Percentiles rank a stretch among this genome's conserved stretches.
Conservation (phyloP, 2,797 vertebrate genomes). For the Mormyrops attenuatus region DNA sequence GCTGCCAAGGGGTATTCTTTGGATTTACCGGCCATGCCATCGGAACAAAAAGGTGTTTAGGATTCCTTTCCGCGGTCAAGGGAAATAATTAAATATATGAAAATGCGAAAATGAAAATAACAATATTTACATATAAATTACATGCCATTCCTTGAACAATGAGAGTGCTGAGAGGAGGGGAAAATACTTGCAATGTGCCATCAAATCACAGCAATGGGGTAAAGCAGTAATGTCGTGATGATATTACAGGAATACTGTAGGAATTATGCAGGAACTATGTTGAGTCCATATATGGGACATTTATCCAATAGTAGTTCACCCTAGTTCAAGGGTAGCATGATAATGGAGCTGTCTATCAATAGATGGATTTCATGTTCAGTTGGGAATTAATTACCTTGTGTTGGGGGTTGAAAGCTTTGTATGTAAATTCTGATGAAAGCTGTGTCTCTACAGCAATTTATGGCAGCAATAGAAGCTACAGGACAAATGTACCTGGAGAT, state of each 20-base stretch:
- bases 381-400: constrained; percentile 5
- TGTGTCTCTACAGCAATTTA: neutral
- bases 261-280: neutral
- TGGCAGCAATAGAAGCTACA: neutral
- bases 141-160: constrained; percentile 19
- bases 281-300: neutral
- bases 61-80: neutral
- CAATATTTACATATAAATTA: constrained; percentile 24
- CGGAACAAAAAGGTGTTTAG: constrained; percentile 15
- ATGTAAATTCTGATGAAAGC: constrained; percentile 6
- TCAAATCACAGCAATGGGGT: neutral
- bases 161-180: neutral
- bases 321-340: constrained; percentile 3
- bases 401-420: neutral
- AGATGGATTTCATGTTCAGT: neutral
- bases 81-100: constrained; percentile 24
- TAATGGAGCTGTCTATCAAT: constrained; percentile 18
- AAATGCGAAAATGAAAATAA: constrained; percentile 20
- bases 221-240: neutral
- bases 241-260: neutral
- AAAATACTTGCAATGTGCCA: neutral
- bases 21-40: neutral
- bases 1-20: neutral
- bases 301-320: neutral
- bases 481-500: neutral